Evolutionary conservation across 2,113 vertebrate genomes (phyloP).

Genomic region (Aegypius monachus): DNA sequence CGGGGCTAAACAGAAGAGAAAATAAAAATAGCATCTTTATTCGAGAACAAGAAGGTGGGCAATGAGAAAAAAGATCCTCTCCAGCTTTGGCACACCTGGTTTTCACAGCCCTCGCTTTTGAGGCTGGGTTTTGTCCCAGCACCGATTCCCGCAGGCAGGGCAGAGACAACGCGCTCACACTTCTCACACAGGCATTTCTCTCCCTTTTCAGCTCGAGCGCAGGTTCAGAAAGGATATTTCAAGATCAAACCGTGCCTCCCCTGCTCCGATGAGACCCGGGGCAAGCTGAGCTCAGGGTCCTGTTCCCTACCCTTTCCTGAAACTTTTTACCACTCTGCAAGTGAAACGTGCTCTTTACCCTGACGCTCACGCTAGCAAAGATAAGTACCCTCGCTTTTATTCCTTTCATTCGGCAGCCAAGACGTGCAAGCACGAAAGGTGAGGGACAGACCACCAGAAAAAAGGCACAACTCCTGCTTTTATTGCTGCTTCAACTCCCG

Average conservation of each 20-base stretch:
- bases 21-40: slow-evolving; percentile 67
- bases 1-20: slow-evolving; percentile 45
- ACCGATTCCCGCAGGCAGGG: not conserved
- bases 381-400: not conserved
- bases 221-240: not conserved
- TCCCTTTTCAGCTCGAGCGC: not conserved
- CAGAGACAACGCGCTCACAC: not conserved
- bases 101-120: not conserved
- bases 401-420: not conserved
- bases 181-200: not conserved
- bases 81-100: not conserved
- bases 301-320: not conserved
- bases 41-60: slow-evolving; percentile 11
- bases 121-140: not conserved
- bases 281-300: not conserved
- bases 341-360: not conserved
- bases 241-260: not conserved
- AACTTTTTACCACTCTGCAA: not conserved
- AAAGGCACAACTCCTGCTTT: not conserved
- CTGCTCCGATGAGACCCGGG: not conserved
- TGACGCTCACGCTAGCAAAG: not conserved
- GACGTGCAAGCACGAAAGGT: not conserved
- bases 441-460: not conserved
- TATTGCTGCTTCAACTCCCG: not conserved
- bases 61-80: not conserved